Conservation (phyloP, 2,113 vertebrate genomes). For the Pseudorasbora parva region DNA sequence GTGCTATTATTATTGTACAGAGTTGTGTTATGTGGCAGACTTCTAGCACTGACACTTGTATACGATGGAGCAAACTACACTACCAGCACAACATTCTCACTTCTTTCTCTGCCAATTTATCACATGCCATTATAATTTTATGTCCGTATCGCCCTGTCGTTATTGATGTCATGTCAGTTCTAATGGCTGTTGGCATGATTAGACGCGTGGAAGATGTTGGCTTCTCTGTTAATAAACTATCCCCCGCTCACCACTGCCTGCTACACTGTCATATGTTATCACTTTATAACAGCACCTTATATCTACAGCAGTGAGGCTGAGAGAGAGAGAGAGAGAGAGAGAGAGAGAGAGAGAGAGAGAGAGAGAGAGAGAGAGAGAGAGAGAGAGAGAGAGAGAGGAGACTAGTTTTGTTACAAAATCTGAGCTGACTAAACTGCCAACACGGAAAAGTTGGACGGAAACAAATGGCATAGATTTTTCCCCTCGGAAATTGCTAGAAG, state of each 20-base stretch:
- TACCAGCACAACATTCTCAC: not conserved
- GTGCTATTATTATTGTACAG: not conserved
- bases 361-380: too few relatives aligned
- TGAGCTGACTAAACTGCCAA: too few relatives aligned
- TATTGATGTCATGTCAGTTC: conserved; percentile 72
- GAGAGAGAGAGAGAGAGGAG: too few relatives aligned
- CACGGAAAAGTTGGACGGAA: too few relatives aligned
- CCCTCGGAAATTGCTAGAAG: too few relatives aligned
- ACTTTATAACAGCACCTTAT: not conserved
- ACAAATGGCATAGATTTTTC: too few relatives aligned
- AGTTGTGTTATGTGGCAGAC: not conserved
- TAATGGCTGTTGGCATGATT: conserved; percentile 67
- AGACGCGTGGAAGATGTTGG: conserved; percentile 32
- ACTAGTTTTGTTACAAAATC: too few relatives aligned
- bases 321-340: not conserved
- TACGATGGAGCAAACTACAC: not conserved
- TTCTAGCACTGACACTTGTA: too few relatives aligned
- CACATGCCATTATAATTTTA: not conserved
- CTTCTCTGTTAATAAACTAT: not conserved
- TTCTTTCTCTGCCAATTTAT: not conserved
- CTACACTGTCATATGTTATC: conserved; percentile 3
- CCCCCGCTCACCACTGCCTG: not conserved
- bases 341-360: too few relatives aligned
- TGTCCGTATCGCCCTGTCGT: conserved; percentile 50
- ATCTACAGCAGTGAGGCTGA: not conserved